Percentiles rank a stretch among this genome's conserved stretches.
These are phyloP conservation scores for Gnathonemus longibarbis DNA, from an alignment of 2,113 vertebrate species.

Conservation along the genomic window DNA sequence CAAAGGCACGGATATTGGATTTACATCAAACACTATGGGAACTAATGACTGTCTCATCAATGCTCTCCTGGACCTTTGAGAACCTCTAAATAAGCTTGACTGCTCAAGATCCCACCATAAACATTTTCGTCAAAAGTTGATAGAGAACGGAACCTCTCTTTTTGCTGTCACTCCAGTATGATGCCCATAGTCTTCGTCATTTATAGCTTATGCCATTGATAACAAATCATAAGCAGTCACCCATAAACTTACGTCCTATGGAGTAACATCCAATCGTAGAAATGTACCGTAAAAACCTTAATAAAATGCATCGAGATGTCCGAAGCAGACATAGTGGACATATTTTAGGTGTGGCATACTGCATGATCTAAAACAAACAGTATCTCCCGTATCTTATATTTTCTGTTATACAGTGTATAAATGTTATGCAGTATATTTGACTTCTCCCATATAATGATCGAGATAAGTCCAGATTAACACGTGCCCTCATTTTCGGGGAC, in stretches of 20 bases:
- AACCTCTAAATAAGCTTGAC: background rate
- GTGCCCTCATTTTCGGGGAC: too few relatives aligned
- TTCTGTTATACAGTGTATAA: too few relatives aligned
- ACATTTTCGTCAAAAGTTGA: background rate
- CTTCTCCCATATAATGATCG: too few relatives aligned
- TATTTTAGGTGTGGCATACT: background rate
- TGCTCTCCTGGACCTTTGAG: background rate
- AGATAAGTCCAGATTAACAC: too few relatives aligned
- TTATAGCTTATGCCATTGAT: background rate
- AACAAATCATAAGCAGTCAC: background rate
- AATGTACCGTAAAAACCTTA: background rate
- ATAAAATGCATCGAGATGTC: background rate
- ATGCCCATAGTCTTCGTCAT: background rate
- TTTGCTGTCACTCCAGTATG: background rate
- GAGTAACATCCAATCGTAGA: background rate
- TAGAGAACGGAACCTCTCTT: background rate
- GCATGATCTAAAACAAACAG: background rate
- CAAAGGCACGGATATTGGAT: background rate
- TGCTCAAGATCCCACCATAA: background rate
- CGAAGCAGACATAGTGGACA: background rate
- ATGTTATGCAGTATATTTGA: too few relatives aligned
- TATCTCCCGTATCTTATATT: too few relatives aligned
- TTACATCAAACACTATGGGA: conserved; percentile 1
- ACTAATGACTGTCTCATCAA: background rate
- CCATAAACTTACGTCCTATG: background rate